Conservation (phyloP, 2,888 invertebrate species). For the Helleia helle region DNA sequence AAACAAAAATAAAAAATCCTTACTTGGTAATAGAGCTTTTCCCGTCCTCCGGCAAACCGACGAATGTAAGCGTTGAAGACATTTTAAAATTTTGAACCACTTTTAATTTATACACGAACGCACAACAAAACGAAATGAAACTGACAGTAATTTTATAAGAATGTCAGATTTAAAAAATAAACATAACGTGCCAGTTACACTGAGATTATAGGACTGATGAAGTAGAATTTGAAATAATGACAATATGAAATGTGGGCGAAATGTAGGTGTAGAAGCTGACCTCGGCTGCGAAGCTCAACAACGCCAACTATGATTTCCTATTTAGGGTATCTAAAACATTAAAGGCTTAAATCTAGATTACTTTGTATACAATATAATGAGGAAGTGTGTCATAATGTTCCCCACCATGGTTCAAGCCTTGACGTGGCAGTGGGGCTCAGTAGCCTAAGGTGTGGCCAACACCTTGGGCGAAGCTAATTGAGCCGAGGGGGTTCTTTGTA, state of each 20-base stretch:
- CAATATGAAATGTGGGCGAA: slow-evolving; percentile 46
- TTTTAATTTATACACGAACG: slow-evolving; percentile 19
- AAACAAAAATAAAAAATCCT: slow-evolving; percentile 31
- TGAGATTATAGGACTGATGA: slow-evolving; percentile 45
- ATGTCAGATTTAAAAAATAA: slow-evolving; percentile 7
- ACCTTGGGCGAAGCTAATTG: no score
- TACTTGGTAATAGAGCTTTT: slow-evolving; percentile 77
- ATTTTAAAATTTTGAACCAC: slow-evolving; percentile 38
- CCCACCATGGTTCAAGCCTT: no score
- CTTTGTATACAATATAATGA: not conserved
- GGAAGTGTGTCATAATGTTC: no score
- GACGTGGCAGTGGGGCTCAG: no score
- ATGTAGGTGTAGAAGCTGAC: slow-evolving; percentile 47
- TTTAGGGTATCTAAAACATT: slow-evolving; percentile 6
- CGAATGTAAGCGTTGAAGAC: slow-evolving; percentile 77
- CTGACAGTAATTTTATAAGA: slow-evolving; percentile 9
- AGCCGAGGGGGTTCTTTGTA: no score
- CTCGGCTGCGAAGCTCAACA: slow-evolving; percentile 34
- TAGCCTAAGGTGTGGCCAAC: no score
- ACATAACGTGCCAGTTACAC: slow-evolving; percentile 40
- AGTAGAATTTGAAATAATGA: slow-evolving; percentile 40
- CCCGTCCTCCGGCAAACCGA: slow-evolving; percentile 72
- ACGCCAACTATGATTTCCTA: slow-evolving; percentile 29
- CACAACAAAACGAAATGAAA: slow-evolving; percentile 23
- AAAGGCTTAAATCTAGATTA: not conserved